phyloP scores from a whole-genome alignment of 2,888 invertebrate species.

The Lepidocyrtoides sp. region DNA sequence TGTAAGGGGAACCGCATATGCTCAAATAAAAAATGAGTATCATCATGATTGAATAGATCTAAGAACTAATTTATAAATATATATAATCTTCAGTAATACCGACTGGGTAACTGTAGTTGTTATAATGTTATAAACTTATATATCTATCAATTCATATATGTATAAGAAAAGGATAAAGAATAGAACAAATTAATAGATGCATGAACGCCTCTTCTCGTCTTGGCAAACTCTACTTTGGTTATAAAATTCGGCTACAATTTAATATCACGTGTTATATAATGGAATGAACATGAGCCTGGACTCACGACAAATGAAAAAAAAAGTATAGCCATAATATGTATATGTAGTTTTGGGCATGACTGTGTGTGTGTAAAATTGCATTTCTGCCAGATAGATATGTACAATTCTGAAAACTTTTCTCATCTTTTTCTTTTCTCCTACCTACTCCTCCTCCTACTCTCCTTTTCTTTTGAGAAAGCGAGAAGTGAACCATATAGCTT shows the following conservation, averaged over 20 bases:
- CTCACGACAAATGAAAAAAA: not conserved
- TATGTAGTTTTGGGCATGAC: not conserved
- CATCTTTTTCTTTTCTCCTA: constrained; percentile 45
- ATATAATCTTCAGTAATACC: too few species aligned
- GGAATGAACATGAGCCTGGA: constrained; percentile 10
- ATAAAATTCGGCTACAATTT: not conserved
- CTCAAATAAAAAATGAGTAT: not conserved
- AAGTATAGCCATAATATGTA: not conserved
- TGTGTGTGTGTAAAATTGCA: constrained; percentile 9
- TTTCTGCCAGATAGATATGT: not conserved
- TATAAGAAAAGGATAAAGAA: not conserved
- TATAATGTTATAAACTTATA: not conserved
- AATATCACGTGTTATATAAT: not conserved
- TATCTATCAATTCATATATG: not conserved
- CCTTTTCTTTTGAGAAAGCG: constrained; percentile 29
- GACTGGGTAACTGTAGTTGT: too few species aligned
- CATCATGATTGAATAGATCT: too few species aligned
- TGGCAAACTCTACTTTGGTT: constrained; percentile 41
- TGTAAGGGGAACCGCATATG: not conserved
- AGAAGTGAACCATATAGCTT: constrained; percentile 38
- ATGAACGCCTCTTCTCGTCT: constrained; percentile 68
- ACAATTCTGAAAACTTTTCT: constrained; percentile 58
- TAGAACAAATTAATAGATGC: constrained; percentile 57
- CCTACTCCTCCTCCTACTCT: not conserved
- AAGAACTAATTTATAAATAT: too few species aligned